Conservation (phyloP, 1,140 invertebrate genomes). For the Ceratosolen solmsi region DNA sequence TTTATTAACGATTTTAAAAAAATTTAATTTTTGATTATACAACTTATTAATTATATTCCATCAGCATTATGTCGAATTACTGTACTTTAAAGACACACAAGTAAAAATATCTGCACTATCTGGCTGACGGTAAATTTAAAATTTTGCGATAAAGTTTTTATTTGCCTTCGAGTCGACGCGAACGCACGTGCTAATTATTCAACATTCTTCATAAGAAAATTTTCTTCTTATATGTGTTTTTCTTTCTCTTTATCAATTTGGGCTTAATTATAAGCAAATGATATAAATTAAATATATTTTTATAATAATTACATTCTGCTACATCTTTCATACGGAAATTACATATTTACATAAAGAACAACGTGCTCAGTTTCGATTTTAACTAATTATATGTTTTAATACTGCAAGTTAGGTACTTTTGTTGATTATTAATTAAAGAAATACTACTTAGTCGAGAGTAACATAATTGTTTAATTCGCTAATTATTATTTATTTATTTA, state of each 20-base stretch:
- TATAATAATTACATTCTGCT: background rate
- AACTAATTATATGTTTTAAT: conserved; percentile 12
- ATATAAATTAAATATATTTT: background rate
- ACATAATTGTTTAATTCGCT: background rate
- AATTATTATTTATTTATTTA: no score
- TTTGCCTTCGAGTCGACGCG: conserved; percentile 33
- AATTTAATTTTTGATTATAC: no score
- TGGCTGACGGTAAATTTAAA: conserved; percentile 27
- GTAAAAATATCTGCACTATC: conserved; percentile 29
- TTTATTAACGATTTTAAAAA: background rate
- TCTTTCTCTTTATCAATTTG: background rate
- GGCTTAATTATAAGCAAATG: background rate
- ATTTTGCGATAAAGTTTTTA: conserved; percentile 23
- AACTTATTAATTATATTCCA: background rate
- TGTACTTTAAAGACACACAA: background rate
- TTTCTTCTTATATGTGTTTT: background rate
- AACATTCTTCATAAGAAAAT: conserved; percentile 2
- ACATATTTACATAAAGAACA: conserved; percentile 16
- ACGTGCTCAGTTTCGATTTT: background rate
- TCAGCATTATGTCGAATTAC: background rate
- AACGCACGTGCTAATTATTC: conserved; percentile 31
- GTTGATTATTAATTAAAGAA: background rate
- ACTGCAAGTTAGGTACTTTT: conserved; percentile 17
- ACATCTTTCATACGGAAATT: background rate
- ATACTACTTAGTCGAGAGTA: background rate